phyloP scores from a whole-genome alignment of 2,113 vertebrate species.

The Chroicocephalus ridibundus region DNA sequence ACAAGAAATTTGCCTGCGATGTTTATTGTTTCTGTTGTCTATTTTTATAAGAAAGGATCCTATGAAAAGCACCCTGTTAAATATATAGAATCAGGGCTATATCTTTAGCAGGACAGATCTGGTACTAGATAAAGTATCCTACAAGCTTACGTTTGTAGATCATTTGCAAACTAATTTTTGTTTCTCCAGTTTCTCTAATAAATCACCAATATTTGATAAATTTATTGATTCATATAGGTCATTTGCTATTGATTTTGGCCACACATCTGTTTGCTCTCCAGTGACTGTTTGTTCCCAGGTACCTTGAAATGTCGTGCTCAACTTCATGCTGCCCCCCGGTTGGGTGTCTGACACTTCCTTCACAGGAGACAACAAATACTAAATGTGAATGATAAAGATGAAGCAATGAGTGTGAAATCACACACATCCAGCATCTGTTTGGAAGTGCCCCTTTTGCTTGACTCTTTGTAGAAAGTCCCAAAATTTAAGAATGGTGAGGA shows the following conservation, averaged over 20 bases:
- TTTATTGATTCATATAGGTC: neutral
- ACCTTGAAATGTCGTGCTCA: neutral
- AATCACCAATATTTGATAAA: neutral
- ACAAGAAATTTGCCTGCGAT: neutral
- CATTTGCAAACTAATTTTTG: neutral
- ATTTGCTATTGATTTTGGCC: neutral
- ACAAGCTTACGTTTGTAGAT: neutral
- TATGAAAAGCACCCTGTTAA: neutral
- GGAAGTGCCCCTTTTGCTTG: neutral
- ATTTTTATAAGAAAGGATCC: neutral
- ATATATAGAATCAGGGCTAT: neutral
- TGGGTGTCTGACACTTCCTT: neutral
- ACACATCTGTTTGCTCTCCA: neutral
- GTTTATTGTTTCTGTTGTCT: neutral
- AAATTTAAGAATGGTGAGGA: neutral
- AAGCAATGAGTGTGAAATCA: neutral
- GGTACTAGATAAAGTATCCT: neutral
- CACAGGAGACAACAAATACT: neutral
- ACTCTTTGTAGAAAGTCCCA: neutral
- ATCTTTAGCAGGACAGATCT: neutral
- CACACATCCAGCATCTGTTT: neutral
- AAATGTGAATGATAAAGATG: neutral
- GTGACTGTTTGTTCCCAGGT: neutral
- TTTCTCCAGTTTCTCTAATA: neutral
- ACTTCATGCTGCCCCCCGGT: rapidly evolving